These are phyloP conservation scores for Aldabrachelys gigantea DNA, from an alignment of 2,113 vertebrate species.

Conservation along the genomic window DNA sequence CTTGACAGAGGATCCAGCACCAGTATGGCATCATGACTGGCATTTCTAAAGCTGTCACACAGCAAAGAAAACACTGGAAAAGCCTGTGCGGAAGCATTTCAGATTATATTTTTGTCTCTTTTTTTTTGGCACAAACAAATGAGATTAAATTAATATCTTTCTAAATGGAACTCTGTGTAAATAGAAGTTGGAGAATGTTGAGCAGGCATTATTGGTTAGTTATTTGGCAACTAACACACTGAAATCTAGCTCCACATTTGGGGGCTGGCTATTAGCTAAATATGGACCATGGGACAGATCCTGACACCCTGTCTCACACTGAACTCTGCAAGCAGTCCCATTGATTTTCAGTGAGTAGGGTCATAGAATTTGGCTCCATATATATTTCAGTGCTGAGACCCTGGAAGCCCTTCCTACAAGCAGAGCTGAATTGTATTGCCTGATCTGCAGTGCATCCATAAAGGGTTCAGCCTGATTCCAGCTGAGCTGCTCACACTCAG, in stretches of 20 bases:
- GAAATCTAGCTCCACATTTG: background rate
- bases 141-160: background rate
- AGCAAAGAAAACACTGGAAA: background rate
- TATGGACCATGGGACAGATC: background rate
- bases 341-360: background rate
- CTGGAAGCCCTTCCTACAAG: background rate
- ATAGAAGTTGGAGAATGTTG: background rate
- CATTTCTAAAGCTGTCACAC: background rate
- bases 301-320: background rate
- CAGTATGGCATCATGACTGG: background rate
- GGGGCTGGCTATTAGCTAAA: background rate
- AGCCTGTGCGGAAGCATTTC: background rate
- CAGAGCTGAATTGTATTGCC: background rate
- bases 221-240: background rate
- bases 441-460: background rate
- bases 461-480: background rate
- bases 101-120: rapidly evolving
- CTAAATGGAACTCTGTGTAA: rapidly evolving
- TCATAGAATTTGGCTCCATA: background rate
- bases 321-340: background rate
- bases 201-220: background rate
- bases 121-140: background rate
- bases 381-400: background rate
- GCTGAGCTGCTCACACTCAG: background rate
- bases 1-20: constrained; percentile 5